Conservation (phyloP, 2,888 invertebrate genomes). For the Macrostomum cliftonense region DNA sequence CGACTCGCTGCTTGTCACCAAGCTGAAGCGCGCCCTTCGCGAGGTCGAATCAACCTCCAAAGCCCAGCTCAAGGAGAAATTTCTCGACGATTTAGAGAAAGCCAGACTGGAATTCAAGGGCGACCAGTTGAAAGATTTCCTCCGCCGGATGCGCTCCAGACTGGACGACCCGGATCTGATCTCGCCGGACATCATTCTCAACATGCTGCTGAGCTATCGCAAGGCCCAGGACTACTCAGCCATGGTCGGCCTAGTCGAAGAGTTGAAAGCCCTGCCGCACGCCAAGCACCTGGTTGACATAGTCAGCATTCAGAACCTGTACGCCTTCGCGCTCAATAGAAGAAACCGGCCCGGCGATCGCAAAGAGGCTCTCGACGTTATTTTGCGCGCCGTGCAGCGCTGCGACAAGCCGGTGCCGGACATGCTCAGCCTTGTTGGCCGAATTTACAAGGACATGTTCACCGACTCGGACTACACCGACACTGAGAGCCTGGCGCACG, state of each 20-base stretch:
- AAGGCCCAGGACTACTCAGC: conserved; percentile 28
- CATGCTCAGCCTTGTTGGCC: conserved; percentile 84
- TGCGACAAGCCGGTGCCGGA: conserved; percentile 84
- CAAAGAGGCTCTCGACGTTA: conserved; percentile 73
- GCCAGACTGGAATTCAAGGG: conserved; percentile 69
- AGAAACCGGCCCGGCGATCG: conserved; percentile 80
- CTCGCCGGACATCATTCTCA: conserved; percentile 81
- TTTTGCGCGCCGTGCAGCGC: conserved; percentile 31
- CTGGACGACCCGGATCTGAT: conserved; percentile 89
- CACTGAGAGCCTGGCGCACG: conserved; percentile 63
- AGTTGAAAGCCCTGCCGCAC: not conserved
- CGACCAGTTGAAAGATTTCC: conserved; percentile 44
- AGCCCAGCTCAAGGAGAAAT: conserved; percentile 59
- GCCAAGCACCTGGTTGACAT: conserved; percentile 44
- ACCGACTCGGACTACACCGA: conserved; percentile 83
- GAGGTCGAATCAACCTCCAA: conserved; percentile 48
- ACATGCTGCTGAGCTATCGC: conserved; percentile 63
- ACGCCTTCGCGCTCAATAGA: conserved; percentile 88
- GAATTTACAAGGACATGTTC: conserved; percentile 75
- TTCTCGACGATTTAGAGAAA: conserved; percentile 73
- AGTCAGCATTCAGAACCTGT: conserved; percentile 70
- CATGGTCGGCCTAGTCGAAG: not conserved
- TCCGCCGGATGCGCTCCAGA: conserved; percentile 53
- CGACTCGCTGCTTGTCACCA: not conserved
- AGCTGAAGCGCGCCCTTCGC: conserved; percentile 1